A percentile compares a stretch with the other conserved stretches of the same genome.
These are phyloP conservation scores for Zaprionus taronus DNA, from an alignment of 1,140 invertebrate species.

Conservation along the genomic window DNA sequence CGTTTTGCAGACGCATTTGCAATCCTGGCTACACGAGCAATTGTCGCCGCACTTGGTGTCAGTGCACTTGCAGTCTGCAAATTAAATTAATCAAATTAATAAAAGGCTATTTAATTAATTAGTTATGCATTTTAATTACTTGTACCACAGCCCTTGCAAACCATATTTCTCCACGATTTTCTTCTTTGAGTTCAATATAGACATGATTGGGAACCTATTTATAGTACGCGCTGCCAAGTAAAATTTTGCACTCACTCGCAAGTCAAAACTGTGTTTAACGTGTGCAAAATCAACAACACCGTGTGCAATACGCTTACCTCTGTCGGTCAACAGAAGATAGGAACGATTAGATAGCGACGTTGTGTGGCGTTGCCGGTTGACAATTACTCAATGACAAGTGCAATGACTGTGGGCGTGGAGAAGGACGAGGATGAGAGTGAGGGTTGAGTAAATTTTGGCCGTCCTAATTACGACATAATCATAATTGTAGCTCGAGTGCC, in stretches of 20 bases:
- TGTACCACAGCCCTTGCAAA: slow-evolving; percentile 64
- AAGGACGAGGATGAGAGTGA: background rate
- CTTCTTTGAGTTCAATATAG: background rate
- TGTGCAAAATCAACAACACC: slow-evolving; percentile 68
- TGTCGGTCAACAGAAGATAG: slow-evolving; percentile 23
- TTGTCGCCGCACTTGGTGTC: slow-evolving; percentile 68
- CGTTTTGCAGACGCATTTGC: slow-evolving; percentile 64
- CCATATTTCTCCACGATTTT: slow-evolving; percentile 44
- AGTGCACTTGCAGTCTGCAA: slow-evolving; percentile 67
- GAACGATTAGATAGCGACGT: slow-evolving; percentile 49
- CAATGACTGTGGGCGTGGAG: background rate
- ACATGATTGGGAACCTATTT: slow-evolving; percentile 12
- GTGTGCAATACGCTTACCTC: slow-evolving; percentile 36
- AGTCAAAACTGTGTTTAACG: slow-evolving; percentile 19
- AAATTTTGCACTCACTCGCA: slow-evolving; percentile 46
- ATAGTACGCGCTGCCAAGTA: slow-evolving; percentile 34
- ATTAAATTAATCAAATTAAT: background rate
- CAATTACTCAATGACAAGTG: slow-evolving; percentile 3
- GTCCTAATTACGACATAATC: slow-evolving; percentile 40
- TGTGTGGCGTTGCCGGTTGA: background rate
- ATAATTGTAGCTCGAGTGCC: slow-evolving; percentile 33
- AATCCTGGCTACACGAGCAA: slow-evolving; percentile 61
- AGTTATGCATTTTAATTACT: slow-evolving; percentile 47
- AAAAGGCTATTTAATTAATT: background rate
- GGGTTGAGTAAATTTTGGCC: slow-evolving; percentile 3